phyloP scores from a whole-genome alignment of 2,888 invertebrate genomes.

The Agelastica alni region DNA sequence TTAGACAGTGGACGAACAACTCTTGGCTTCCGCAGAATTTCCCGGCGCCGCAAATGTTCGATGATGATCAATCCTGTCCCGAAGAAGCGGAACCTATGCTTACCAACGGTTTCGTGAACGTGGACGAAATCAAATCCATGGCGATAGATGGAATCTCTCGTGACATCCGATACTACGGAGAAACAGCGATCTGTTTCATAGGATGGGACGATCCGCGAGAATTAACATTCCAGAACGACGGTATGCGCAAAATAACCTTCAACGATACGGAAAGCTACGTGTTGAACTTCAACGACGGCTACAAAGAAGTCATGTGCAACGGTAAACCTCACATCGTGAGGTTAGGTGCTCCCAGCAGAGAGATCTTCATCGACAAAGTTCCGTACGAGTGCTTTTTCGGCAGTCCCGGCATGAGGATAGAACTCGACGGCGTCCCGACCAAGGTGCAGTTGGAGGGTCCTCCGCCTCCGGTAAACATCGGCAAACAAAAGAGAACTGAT shows the following conservation, averaged over 20 bases:
- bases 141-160: conserved; percentile 80
- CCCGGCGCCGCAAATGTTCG: conserved; percentile 6
- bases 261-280: conserved; percentile 75
- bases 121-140: conserved; percentile 77
- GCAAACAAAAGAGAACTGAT: conserved; percentile 75
- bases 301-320: conserved; percentile 74
- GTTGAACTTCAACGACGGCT: conserved; percentile 68
- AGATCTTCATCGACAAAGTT: conserved; percentile 84
- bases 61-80: not conserved
- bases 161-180: conserved; percentile 85
- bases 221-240: conserved; percentile 78
- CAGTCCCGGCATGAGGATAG: conserved; percentile 80
- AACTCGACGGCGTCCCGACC: conserved; percentile 77
- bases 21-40: conserved; percentile 33
- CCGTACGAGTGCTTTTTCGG: conserved; percentile 94
- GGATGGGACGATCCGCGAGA: conserved; percentile 86
- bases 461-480: conserved; percentile 91
- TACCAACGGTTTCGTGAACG: conserved; percentile 54
- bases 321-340: conserved; percentile 77
- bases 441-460: conserved; percentile 85
- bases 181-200: conserved; percentile 82
- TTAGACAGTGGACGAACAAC: conserved; percentile 39
- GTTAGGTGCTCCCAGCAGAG: conserved; percentile 90
- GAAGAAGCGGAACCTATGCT: conserved; percentile 7
- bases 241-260: conserved; percentile 72